Percentiles rank a stretch among this genome's conserved stretches.
Evolutionary conservation across 2,888 invertebrate genomes (phyloP).

Genomic region (Drosophila histrio): DNA sequence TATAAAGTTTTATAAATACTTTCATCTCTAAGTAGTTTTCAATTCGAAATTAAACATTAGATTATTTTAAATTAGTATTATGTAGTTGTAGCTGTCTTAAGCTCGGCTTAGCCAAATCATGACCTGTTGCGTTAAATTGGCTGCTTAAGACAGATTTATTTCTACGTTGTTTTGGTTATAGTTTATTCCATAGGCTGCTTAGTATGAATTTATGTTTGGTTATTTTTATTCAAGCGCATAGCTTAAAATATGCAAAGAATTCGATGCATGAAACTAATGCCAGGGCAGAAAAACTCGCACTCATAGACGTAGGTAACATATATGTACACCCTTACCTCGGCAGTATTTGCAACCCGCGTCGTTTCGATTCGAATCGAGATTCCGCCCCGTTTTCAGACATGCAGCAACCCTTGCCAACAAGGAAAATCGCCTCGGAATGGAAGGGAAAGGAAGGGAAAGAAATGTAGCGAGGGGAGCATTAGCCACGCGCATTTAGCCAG

Average conservation of each 20-base stretch:
- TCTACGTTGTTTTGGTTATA: too few species aligned
- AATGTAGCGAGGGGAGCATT: slow-evolving; percentile 51
- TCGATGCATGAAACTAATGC: slow-evolving; percentile 44
- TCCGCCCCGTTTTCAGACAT: slow-evolving; percentile 11
- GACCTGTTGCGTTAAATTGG: too few species aligned
- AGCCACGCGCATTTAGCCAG: slow-evolving; percentile 78
- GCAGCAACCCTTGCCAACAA: slow-evolving; percentile 54
- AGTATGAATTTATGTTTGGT: too few species aligned
- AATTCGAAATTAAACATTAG: background rate
- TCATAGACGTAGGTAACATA: slow-evolving; percentile 5
- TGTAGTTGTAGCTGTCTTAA: too few species aligned
- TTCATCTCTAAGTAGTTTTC: background rate
- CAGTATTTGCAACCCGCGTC: slow-evolving; percentile 11
- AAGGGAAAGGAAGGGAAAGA: slow-evolving; percentile 1
- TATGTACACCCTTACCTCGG: slow-evolving; percentile 13
- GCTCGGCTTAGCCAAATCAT: too few species aligned
- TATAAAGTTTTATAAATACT: too few species aligned
- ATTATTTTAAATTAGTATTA: too few species aligned
- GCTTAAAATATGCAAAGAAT: slow-evolving; percentile 65
- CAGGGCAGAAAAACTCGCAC: slow-evolving; percentile 16
- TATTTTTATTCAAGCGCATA: too few species aligned
- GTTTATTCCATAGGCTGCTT: too few species aligned
- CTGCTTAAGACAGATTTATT: too few species aligned
- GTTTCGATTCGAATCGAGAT: background rate
- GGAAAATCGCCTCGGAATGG: background rate